Base-by-base conservation (phyloP, 1,140 invertebrate species). In the Drosophila repleta region DNA sequence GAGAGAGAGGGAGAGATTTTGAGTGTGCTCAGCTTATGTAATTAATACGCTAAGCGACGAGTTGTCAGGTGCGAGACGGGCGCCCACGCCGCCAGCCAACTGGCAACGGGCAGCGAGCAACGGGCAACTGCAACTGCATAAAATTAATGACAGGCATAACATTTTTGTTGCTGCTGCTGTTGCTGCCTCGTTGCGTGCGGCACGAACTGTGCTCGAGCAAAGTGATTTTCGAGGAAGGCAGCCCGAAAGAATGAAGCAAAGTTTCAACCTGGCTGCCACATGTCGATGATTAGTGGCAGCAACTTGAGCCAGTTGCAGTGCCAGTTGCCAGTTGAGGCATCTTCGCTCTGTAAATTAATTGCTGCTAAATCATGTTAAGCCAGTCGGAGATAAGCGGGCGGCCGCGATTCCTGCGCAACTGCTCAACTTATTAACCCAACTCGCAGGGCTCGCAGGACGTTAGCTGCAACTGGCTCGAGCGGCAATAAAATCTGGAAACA, bases 401-500 rank as follows among this genome's bases (percentile, higher is more conserved):
- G 10, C 39, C n/a, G 3, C 45, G 17, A 3, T 11, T 7, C 43
- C n/a, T 24, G 5, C 6, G 7, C 26, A 26, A 32, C 26, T 45
- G 24, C 56, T 63, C 61, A 52, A 24, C 66, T 63, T 62, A 69
- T 69, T 69, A 69, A 55, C 66, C n/a, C 58, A 20, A 37, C 53
- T 8, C 6, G 8, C 29, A 29, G 2, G 4, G 24, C 2, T 3
- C 24, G 24, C n/a, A n/a, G 29, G 29, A 29, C 29, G 29, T 29
- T 29, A 29, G 8, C 7, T 66, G 68, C 52, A 66, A 58, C 45
- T 71, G 57, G 56, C 35, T 52, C 52, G 11, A 26, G 29, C 21
- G 53, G 43, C 58, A 58, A 73, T 65, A 75, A 82, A 68, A 76
- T 82, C 45, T 65, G 26, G 52, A 17, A 71, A 66, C 68, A 71